These are phyloP conservation scores for Morinoia aosen DNA, from an alignment of 2,888 invertebrate species.

Conservation along the genomic window DNA sequence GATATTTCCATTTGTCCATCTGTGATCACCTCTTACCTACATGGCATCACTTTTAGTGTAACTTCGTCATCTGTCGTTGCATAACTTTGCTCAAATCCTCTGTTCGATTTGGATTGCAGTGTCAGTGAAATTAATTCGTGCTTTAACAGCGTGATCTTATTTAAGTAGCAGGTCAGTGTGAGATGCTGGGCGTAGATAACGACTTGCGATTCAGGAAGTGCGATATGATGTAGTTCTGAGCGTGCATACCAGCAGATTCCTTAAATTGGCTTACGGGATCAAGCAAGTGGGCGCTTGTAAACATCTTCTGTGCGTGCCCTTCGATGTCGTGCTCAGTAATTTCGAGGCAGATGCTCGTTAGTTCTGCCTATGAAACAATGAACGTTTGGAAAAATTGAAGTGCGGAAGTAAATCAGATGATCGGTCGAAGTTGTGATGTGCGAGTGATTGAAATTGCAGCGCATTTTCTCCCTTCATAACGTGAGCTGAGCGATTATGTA, in stretches of 20 bases:
- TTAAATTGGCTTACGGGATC: background rate
- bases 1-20: conserved; percentile 20
- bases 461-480: background rate
- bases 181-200: background rate
- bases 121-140: background rate
- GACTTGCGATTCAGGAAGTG: conserved; percentile 12
- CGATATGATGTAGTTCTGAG: background rate
- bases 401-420: background rate
- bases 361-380: background rate
- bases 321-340: background rate
- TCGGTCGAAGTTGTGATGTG: background rate
- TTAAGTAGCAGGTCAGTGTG: background rate
- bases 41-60: background rate
- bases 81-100: background rate
- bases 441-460: background rate
- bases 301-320: background rate
- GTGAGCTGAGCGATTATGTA: background rate
- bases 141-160: background rate
- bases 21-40: background rate
- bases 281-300: background rate
- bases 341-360: background rate
- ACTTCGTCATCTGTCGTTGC: background rate
- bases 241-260: background rate
- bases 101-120: background rate
- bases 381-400: background rate